phyloP scores from a whole-genome alignment of 2,888 invertebrate genomes.

The Meganola albula region DNA sequence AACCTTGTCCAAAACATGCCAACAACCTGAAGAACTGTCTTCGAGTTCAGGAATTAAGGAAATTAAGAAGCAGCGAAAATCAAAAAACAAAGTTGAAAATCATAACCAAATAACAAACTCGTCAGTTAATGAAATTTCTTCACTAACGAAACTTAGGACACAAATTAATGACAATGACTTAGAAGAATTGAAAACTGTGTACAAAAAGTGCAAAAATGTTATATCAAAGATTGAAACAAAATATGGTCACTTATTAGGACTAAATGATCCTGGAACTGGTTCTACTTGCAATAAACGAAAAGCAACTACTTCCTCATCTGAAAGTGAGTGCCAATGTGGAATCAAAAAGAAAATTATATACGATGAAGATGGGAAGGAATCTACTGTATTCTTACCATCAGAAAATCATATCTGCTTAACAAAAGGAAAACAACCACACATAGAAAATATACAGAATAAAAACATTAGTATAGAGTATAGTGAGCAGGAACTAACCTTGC shows the following conservation, averaged over 20 bases:
- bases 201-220: constrained; percentile 54
- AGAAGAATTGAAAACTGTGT: constrained; percentile 49
- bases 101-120: constrained; percentile 6
- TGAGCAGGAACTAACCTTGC: constrained; percentile 32
- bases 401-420: constrained; percentile 50
- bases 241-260: constrained; percentile 57
- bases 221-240: constrained; percentile 56
- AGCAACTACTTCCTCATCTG: constrained; percentile 12
- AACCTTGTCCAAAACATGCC: constrained; percentile 7
- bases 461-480: constrained; percentile 45
- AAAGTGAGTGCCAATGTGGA: constrained; percentile 43
- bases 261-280: constrained; percentile 20
- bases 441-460: constrained; percentile 12
- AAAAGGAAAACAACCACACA: constrained; percentile 22
- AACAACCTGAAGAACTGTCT: constrained; percentile 12
- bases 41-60: constrained; percentile 3
- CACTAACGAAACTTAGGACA: constrained; percentile 6
- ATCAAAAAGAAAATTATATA: constrained; percentile 56
- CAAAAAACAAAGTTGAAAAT: constrained; percentile 10
- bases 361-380: constrained; percentile 56
- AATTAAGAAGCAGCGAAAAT: constrained; percentile 13
- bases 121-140: constrained; percentile 12
- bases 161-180: constrained; percentile 45
- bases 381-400: constrained; percentile 25
- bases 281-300: constrained; percentile 11